A percentile compares a stretch with the other conserved stretches of the same genome.
Evolutionary conservation across 2,797 vertebrate genomes (phyloP).

Genomic region (Myiotriccus ornatus): DNA sequence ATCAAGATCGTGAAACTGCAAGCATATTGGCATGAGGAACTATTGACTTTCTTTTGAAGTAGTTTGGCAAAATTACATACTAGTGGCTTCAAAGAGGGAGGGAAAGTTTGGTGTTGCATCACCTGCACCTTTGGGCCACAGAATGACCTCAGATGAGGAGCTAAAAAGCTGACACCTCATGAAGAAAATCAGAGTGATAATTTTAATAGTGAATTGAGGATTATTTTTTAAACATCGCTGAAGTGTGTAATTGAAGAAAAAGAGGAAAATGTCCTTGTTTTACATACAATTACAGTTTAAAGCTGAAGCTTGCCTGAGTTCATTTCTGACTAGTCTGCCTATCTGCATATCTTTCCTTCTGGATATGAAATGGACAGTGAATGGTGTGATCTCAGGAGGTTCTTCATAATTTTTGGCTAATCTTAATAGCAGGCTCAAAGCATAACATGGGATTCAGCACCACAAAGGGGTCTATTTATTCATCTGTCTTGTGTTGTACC

Average conservation of each 20-base stretch:
- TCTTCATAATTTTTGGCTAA: background rate
- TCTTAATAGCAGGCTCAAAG: background rate
- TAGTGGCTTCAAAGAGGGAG: background rate
- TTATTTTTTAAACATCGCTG: background rate
- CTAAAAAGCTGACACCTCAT: background rate
- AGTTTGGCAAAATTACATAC: background rate
- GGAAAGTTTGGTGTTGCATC: background rate
- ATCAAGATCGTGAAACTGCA: background rate
- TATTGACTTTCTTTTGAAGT: background rate
- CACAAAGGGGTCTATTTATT: background rate
- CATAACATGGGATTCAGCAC: background rate
- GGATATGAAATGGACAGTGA: background rate
- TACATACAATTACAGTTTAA: background rate
- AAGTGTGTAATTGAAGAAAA: background rate
- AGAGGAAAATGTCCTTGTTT: background rate
- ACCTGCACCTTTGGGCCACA: too few species aligned
- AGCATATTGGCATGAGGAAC: rapidly evolving
- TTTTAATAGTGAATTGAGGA: background rate
- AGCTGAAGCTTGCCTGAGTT: background rate
- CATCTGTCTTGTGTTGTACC: background rate
- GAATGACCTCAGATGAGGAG: background rate
- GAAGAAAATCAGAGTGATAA: background rate
- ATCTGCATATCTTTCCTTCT: background rate
- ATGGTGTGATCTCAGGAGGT: background rate
- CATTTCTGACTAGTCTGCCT: background rate